phyloP scores from a whole-genome alignment of 2,888 invertebrate genomes.

The Hypolimnas misippus region DNA sequence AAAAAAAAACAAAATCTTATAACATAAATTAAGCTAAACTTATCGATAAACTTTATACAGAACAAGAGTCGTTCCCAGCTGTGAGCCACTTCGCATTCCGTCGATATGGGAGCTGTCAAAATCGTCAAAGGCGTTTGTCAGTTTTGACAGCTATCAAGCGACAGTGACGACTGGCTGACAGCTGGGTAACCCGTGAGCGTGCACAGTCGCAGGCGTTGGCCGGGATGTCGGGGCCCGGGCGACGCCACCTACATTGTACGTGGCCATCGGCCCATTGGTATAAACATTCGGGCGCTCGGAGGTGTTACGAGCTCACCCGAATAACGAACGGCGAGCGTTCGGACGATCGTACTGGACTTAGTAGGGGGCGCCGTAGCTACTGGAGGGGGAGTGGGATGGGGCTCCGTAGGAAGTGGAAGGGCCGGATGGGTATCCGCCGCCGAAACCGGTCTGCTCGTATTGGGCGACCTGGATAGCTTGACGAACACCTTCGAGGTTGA shows the following conservation, averaged over 20 bases:
- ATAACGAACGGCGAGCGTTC: conserved; percentile 58
- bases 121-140: conserved; percentile 44
- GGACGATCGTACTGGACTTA: conserved; percentile 56
- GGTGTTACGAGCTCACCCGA: conserved; percentile 63
- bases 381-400: conserved; percentile 86
- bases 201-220: conserved; percentile 81
- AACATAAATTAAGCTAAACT: conserved; percentile 73
- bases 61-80: conserved; percentile 72
- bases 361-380: conserved; percentile 89
- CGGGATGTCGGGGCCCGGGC: conserved; percentile 60
- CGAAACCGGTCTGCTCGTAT: conserved; percentile 86
- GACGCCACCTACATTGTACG: conserved; percentile 81
- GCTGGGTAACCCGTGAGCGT: conserved; percentile 76
- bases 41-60: conserved; percentile 80
- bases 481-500: conserved; percentile 93
- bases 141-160: conserved; percentile 41
- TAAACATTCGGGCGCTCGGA: conserved; percentile 67
- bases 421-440: conserved; percentile 73
- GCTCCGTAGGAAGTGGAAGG: conserved; percentile 85
- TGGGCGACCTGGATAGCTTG: conserved; percentile 95
- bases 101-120: conserved; percentile 42
- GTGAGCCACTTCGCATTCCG: conserved; percentile 71
- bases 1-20: conserved; percentile 74
- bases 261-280: conserved; percentile 64
- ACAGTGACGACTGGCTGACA: conserved; percentile 68